A percentile compares a stretch with the other conserved stretches of the same genome.
Evolutionary conservation across 2,797 vertebrate species (phyloP).

Genomic region (Crocidura indochinensis): DNA sequence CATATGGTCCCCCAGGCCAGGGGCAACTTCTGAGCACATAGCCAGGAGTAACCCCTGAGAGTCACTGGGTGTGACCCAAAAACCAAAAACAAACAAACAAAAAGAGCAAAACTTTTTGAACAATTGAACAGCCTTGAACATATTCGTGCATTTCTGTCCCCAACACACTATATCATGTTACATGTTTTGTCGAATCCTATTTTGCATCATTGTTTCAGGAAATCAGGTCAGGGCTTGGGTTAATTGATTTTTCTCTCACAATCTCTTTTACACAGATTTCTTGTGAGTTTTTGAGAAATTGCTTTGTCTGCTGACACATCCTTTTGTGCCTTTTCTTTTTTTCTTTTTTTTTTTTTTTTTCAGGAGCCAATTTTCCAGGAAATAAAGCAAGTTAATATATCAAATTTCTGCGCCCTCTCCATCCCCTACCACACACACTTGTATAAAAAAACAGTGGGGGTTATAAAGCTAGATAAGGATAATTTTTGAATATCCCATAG

Average conservation of each 20-base stretch:
- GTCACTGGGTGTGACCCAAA: no score
- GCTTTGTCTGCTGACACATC: slow-evolving; percentile 43
- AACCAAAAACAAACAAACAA: no score
- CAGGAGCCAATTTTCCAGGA: not conserved
- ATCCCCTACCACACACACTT: no score
- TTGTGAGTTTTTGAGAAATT: not conserved
- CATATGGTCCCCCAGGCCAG: no score
- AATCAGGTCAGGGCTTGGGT: not conserved
- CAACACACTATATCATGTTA: not conserved
- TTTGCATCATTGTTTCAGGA: not conserved
- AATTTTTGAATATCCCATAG: not conserved
- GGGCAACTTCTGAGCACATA: no score
- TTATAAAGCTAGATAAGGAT: slow-evolving; percentile 1
- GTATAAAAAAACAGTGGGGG: not conserved
- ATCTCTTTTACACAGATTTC: not conserved
- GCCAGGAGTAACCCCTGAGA: no score
- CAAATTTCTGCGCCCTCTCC: not conserved
- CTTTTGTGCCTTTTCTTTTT: slow-evolving; percentile 48
- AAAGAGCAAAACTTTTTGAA: not conserved
- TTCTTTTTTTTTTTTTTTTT: slow-evolving; percentile 1
- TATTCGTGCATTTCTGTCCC: not conserved
- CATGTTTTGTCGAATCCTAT: not conserved
- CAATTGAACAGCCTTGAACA: not conserved
- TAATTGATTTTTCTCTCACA: not conserved
- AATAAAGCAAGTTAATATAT: slow-evolving; percentile 44